Conservation (phyloP, 2,797 vertebrate species). For the Chloroceryle amazona region DNA sequence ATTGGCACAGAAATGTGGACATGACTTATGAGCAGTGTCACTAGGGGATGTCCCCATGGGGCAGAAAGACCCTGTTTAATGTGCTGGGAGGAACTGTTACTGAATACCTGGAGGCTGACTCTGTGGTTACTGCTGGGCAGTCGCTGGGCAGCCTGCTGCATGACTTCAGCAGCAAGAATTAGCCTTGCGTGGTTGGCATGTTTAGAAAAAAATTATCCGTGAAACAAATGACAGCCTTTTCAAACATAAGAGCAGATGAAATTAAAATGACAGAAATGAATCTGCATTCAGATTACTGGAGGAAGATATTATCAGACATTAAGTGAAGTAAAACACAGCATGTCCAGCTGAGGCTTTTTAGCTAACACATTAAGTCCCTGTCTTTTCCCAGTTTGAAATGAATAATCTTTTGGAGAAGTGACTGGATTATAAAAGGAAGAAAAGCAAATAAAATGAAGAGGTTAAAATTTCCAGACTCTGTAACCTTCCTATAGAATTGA, state of each 20-base stretch:
- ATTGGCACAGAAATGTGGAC: neutral
- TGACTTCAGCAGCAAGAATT: neutral
- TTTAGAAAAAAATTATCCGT: neutral
- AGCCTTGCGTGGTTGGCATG: neutral
- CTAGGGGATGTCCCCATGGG: neutral
- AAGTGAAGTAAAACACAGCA: neutral
- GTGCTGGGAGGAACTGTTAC: neutral
- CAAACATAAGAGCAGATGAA: neutral
- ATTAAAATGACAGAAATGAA: slow-evolving; percentile 17
- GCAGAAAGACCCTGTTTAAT: neutral
- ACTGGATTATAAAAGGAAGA: neutral
- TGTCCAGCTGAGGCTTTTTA: neutral
- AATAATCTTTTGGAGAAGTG: neutral
- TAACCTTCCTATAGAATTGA: neutral
- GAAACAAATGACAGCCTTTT: neutral
- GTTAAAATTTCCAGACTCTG: neutral
- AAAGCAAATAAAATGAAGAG: neutral
- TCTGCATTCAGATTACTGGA: neutral
- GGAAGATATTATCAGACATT: neutral
- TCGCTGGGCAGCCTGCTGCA: neutral
- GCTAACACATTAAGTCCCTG: neutral
- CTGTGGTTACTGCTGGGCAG: neutral
- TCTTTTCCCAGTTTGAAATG: slow-evolving; percentile 13
- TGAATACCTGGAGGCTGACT: neutral
- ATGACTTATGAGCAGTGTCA: neutral